These are phyloP conservation scores for Hypomecis punctinalis DNA, from an alignment of 2,888 invertebrate species.

Conservation along the genomic window DNA sequence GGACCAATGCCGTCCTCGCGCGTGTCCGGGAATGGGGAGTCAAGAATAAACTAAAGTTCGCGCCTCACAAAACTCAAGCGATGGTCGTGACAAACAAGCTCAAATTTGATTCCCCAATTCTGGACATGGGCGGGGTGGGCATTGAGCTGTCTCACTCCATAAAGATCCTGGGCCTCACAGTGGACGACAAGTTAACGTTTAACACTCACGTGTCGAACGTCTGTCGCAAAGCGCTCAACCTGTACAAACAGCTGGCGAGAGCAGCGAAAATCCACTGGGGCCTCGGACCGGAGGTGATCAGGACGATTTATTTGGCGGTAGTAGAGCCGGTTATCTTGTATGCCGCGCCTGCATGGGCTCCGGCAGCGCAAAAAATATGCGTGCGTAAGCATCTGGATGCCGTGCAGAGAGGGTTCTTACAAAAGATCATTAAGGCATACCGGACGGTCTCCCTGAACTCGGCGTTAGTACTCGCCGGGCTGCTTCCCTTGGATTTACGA, in stretches of 20 bases:
- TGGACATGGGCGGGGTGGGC: no score
- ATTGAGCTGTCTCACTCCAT: no score
- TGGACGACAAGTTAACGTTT: no score
- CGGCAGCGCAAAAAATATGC: background rate
- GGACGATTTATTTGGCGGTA: background rate
- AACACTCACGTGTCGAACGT: no score
- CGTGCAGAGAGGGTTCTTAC: background rate
- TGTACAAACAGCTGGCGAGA: background rate
- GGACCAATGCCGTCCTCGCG: no score
- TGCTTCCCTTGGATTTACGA: background rate
- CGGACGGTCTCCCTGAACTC: background rate
- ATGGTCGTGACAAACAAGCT: no score
- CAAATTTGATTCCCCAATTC: no score
- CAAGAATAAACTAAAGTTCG: no score
- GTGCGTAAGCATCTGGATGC: background rate
- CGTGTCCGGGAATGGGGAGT: no score
- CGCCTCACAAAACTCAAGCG: no score
- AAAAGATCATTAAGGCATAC: background rate
- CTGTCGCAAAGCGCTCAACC: no score
- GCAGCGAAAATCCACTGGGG: background rate
- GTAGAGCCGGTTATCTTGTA: background rate
- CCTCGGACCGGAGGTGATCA: background rate
- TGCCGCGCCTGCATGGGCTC: background rate
- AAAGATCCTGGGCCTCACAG: no score
- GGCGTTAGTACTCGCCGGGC: background rate